These are phyloP conservation scores for Heliocidaris tuberculata DNA, from an alignment of 35 echinoderm and acorn worm species.

Conservation along the genomic window DNA sequence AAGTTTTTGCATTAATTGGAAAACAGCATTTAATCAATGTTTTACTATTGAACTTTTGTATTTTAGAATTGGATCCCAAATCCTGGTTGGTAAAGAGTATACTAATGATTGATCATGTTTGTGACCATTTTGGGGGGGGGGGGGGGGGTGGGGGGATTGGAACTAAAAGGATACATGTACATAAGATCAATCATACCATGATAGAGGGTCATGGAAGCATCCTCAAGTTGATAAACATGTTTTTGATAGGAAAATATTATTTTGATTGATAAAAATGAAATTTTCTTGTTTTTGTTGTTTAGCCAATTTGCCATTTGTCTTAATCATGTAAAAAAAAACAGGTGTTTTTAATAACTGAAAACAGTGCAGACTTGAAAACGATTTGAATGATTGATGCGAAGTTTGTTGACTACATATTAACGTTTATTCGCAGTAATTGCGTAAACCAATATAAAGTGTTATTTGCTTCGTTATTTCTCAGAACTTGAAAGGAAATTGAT, in stretches of 20 bases:
- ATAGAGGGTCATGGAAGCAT: not conserved
- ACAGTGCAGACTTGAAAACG: not conserved
- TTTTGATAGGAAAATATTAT: not conserved
- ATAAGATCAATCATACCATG: not conserved
- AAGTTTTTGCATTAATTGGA: too few relatives aligned
- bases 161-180: not conserved
- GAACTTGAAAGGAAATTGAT: not conserved
- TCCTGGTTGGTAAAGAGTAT: too few relatives aligned
- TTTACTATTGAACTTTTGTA: too few relatives aligned
- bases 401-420: not conserved
- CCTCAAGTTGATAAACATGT: not conserved
- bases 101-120: too few relatives aligned
- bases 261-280: not conserved
- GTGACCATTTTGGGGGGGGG: too few relatives aligned
- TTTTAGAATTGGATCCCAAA: too few relatives aligned
- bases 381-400: not conserved
- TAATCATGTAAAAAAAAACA: not conserved
- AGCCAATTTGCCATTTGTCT: not conserved
- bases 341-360: not conserved
- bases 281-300: not conserved
- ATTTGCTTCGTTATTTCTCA: not conserved
- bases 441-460: not conserved
- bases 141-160: not conserved
- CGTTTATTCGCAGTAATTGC: not conserved
- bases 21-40: too few relatives aligned